These are phyloP conservation scores for Collichthys lucidus DNA, from an alignment of 2,113 vertebrate species.

Conservation along the genomic window DNA sequence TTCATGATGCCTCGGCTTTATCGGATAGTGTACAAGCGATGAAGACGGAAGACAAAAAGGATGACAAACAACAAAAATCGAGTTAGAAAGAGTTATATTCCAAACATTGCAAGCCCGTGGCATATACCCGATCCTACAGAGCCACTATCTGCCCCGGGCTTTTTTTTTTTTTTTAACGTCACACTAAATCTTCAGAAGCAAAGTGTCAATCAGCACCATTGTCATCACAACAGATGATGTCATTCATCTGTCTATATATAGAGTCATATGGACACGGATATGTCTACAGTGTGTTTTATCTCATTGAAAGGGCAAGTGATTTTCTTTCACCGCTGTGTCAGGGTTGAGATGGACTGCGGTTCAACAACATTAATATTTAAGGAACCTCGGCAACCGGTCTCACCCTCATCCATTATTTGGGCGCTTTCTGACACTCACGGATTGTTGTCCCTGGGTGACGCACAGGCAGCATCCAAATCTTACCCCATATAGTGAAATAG, in stretches of 20 bases:
- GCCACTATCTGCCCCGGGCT: neutral
- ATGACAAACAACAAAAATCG: conserved; percentile 35
- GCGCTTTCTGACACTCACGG: conserved; percentile 61
- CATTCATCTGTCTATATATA: conserved; percentile 60
- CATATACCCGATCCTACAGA: conserved; percentile 3
- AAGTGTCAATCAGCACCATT: conserved; percentile 50
- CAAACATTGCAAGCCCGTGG: conserved; percentile 23
- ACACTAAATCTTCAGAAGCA: conserved; percentile 52
- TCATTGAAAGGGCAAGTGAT: conserved; percentile 70
- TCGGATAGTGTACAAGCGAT: neutral
- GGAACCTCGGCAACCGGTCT: conserved; percentile 61
- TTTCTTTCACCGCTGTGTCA: conserved; percentile 73
- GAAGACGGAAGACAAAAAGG: conserved; percentile 27
- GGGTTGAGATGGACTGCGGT: conserved; percentile 72
- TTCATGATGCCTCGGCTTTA: neutral
- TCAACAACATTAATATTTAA: conserved; percentile 82
- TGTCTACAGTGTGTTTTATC: conserved; percentile 73
- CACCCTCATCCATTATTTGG: conserved; percentile 78
- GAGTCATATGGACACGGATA: conserved; percentile 34
- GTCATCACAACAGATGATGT: conserved; percentile 53
- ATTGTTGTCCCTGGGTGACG: conserved; percentile 71
- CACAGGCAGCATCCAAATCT: conserved; percentile 58
- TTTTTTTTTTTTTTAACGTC: conserved; percentile 4
- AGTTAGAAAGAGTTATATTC: conserved; percentile 10
- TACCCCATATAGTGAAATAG: conserved; percentile 44